A percentile compares a stretch with the other conserved stretches of the same genome.
Conservation (phyloP, 35 echinoderm and acorn worm species). For the Strongylocentrotus purpuratus region DNA sequence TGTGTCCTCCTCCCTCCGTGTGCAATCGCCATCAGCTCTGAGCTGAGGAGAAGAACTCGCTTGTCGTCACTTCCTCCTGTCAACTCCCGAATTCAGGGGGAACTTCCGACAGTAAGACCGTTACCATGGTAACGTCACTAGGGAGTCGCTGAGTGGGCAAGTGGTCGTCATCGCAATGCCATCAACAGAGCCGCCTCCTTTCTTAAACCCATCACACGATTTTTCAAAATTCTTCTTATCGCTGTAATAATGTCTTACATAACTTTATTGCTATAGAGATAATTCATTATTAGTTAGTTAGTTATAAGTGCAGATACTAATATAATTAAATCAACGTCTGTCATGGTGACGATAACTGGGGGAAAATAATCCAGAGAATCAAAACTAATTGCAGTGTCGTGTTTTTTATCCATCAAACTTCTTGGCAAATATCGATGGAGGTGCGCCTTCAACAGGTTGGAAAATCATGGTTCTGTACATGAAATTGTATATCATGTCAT, state of each 20-base stretch:
- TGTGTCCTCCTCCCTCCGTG: too few relatives aligned
- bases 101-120: constrained; percentile 10
- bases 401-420: too few relatives aligned
- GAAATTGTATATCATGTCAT: too few relatives aligned
- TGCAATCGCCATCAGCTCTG: not conserved
- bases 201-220: not conserved
- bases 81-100: constrained; percentile 35
- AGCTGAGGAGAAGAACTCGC: not conserved
- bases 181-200: not conserved
- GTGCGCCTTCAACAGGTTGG: too few relatives aligned
- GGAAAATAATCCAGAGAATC: too few relatives aligned
- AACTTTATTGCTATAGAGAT: not conserved
- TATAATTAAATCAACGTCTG: not conserved
- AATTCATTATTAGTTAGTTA: too few relatives aligned
- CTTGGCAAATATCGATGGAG: too few relatives aligned
- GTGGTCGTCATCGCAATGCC: constrained; percentile 18
- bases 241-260: not conserved
- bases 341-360: not conserved
- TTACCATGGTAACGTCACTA: constrained; percentile 33
- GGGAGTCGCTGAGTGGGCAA: constrained; percentile 36
- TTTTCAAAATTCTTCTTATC: not conserved
- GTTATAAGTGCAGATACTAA: too few relatives aligned
- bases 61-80: constrained; percentile 30
- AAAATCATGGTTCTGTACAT: too few relatives aligned
- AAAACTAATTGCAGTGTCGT: too few relatives aligned